Conservation (phyloP, 1,140 invertebrate genomes). For the Aphis gossypii region DNA sequence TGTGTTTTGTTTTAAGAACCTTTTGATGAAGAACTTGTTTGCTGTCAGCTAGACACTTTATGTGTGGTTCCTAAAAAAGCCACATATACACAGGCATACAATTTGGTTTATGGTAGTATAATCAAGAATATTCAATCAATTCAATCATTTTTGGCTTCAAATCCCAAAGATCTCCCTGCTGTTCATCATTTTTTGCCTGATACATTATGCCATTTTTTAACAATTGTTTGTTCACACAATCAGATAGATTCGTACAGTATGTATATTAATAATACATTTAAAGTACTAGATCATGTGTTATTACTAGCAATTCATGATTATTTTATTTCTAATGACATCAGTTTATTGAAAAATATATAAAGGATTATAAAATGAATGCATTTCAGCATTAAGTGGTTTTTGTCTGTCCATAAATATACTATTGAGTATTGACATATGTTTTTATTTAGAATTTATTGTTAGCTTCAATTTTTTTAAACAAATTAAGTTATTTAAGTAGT, state of each 20-base stretch:
- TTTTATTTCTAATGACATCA: neutral
- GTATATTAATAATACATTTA: neutral
- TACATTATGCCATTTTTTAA: constrained; percentile 42
- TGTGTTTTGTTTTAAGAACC: constrained; percentile 15
- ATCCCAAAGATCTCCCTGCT: constrained; percentile 28
- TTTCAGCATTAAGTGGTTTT: too few species aligned
- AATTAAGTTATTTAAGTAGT: too few species aligned
- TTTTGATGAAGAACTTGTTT: constrained; percentile 45
- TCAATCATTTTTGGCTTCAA: constrained; percentile 42
- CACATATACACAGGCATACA: neutral
- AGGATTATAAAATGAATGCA: too few species aligned
- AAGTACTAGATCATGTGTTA: neutral
- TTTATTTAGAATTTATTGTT: too few species aligned
- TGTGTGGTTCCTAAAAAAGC: constrained; percentile 17
- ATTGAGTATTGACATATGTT: too few species aligned
- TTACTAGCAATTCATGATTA: neutral
- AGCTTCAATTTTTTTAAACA: too few species aligned
- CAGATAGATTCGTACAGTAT: constrained; percentile 54
- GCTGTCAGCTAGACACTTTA: constrained; percentile 30
- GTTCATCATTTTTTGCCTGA: constrained; percentile 53
- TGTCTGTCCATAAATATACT: too few species aligned
- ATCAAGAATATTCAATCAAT: constrained; percentile 33
- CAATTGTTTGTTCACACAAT: constrained; percentile 52
- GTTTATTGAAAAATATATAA: too few species aligned
- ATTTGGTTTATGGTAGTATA: constrained; percentile 21